Conservation (phyloP, 2,113 vertebrate species). For the Rhynchomys soricoides region DNA sequence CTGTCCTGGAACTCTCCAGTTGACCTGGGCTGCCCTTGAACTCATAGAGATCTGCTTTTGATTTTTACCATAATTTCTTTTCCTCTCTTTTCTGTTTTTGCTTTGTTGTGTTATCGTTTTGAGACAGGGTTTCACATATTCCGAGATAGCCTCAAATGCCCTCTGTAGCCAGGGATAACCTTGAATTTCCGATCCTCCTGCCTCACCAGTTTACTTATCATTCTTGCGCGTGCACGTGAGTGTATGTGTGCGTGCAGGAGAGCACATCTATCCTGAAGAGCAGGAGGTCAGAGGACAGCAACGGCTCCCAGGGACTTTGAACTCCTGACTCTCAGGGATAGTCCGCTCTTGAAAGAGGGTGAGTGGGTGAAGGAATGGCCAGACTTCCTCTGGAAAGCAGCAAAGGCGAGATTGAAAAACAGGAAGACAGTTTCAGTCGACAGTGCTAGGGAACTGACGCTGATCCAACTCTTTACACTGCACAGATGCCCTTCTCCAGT, state of each 20-base stretch:
- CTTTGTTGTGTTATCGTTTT: background rate
- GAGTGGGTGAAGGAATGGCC: background rate
- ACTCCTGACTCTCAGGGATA: background rate
- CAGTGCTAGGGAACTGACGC: background rate
- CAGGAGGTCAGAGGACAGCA: background rate
- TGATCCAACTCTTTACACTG: background rate
- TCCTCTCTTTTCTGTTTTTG: background rate
- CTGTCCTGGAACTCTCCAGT: background rate
- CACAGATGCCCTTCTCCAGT: background rate
- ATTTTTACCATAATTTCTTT: background rate
- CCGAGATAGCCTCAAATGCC: background rate
- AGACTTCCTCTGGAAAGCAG: background rate
- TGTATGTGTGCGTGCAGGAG: background rate
- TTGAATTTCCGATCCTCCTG: background rate
- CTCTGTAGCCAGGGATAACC: too few species aligned
- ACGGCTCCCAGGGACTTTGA: background rate
- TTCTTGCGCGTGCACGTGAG: too few species aligned
- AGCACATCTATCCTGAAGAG: background rate
- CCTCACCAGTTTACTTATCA: background rate
- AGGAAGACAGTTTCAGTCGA: background rate
- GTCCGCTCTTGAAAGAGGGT: background rate
- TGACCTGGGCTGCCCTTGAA: background rate
- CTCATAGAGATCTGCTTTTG: background rate
- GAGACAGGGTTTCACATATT: background rate
- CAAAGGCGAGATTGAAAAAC: background rate